Evolutionary conservation across 2,113 vertebrate genomes (phyloP).

Genomic region (Toxotes chatareus): DNA sequence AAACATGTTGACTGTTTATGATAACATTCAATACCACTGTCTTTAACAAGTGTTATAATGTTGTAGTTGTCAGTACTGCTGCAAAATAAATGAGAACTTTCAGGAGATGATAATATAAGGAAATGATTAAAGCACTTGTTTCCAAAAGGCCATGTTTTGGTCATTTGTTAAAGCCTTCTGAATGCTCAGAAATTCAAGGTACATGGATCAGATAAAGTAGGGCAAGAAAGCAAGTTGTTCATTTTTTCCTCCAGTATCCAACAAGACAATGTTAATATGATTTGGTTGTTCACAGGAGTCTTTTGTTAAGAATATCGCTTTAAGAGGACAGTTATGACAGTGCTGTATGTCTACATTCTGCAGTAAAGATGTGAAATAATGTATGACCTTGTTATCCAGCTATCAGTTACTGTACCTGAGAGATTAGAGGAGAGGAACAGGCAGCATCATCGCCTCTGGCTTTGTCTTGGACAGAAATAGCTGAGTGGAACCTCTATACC

Average conservation of each 20-base stretch:
- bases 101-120: background rate
- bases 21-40: conserved; percentile 12
- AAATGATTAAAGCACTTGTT: background rate
- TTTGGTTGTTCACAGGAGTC: background rate
- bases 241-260: background rate
- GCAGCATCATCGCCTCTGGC: conserved; percentile 19
- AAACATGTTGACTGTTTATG: conserved; percentile 11
- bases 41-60: background rate
- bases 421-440: conserved; percentile 20
- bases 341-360: background rate
- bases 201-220: background rate
- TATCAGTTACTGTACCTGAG: conserved; percentile 37
- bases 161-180: background rate
- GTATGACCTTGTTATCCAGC: conserved; percentile 34
- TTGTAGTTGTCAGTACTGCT: background rate
- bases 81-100: background rate
- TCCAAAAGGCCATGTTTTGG: background rate
- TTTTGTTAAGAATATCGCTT: background rate
- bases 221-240: background rate
- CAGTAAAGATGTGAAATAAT: conserved; percentile 1
- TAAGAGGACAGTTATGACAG: background rate
- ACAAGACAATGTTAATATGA: background rate
- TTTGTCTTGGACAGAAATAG: conserved; percentile 31
- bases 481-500: conserved; percentile 4
- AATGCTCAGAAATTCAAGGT: background rate